Conservation (phyloP, 2,113 vertebrate species). For the Beaufortia kweichowensis region DNA sequence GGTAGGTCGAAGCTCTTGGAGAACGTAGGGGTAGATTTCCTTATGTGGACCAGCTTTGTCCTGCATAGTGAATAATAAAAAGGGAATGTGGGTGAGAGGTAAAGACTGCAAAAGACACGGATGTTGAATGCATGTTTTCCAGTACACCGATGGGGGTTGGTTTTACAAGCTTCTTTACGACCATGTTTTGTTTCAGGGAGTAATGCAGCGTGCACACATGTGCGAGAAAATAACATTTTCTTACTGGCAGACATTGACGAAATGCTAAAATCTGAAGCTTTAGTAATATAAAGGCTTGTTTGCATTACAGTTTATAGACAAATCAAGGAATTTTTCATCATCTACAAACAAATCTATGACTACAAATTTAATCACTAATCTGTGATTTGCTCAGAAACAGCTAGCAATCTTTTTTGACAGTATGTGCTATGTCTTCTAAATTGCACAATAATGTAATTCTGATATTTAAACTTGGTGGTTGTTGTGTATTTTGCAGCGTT, state of each 20-base stretch:
- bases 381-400: too few species aligned
- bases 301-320: too few species aligned
- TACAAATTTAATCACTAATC: too few species aligned
- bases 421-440: too few species aligned
- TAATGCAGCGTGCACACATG: background rate
- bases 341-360: too few species aligned
- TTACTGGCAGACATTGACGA: background rate
- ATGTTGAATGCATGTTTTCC: background rate
- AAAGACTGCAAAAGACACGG: background rate
- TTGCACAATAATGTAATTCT: too few species aligned
- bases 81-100: background rate
- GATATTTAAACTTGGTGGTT: background rate
- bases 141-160: background rate
- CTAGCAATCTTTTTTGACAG: too few species aligned
- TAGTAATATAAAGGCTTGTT: too few species aligned
- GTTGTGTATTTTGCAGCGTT: background rate
- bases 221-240: background rate
- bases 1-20: slow-evolving; percentile 93
- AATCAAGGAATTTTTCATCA: too few species aligned
- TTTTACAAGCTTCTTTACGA: background rate
- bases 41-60: slow-evolving; percentile 96
- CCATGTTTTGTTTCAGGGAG: background rate
- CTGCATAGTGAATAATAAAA: slow-evolving; percentile 64
- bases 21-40: slow-evolving; percentile 95
- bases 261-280: background rate